Evolutionary conservation across 2,113 vertebrate genomes (phyloP).

Genomic region (Eurystomus gularis): DNA sequence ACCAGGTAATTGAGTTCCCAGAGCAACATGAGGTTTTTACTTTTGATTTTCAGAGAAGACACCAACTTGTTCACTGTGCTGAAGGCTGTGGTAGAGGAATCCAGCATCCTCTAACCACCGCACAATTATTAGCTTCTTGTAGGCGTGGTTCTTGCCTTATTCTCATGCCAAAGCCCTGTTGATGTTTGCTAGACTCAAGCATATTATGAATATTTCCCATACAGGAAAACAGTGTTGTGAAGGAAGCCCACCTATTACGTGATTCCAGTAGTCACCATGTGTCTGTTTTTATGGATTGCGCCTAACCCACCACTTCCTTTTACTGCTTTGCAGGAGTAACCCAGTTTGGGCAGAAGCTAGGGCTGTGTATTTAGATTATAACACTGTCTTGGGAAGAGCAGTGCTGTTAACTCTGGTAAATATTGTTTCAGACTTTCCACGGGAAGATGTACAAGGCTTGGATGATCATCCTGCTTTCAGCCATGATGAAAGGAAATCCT

Average conservation of each 20-base stretch:
- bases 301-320: background rate
- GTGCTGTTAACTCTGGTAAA: background rate
- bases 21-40: background rate
- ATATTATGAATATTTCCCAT: background rate
- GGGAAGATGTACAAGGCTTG: background rate
- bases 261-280: background rate
- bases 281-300: background rate
- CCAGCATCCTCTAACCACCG: background rate
- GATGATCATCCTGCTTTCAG: background rate
- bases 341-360: background rate
- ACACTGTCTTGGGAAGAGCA: background rate
- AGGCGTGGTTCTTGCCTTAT: background rate
- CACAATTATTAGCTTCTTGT: background rate
- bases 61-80: fast-evolving
- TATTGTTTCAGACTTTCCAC: background rate
- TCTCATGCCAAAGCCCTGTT: background rate
- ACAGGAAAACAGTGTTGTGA: background rate
- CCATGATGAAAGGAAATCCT: background rate
- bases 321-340: background rate
- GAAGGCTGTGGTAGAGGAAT: background rate
- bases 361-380: background rate
- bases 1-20: background rate
- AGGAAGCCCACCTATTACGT: fast-evolving
- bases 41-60: background rate
- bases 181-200: background rate